phyloP scores from a whole-genome alignment of 2,797 vertebrate genomes.

The Rhinatrema bivittatum region DNA sequence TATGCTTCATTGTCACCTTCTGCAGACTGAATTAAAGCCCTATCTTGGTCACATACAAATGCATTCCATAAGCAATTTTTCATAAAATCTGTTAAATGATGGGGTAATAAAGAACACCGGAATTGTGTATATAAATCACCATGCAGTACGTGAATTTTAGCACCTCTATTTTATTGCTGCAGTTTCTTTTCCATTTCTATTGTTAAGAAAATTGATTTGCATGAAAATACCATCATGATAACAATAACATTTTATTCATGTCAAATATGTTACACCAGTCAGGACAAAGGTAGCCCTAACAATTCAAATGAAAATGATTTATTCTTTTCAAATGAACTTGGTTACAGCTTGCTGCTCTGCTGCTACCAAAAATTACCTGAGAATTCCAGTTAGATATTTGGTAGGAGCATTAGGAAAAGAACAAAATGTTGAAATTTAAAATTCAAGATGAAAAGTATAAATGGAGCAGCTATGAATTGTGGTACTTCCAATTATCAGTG shows the following conservation, averaged over 20 bases:
- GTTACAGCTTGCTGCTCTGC: neutral
- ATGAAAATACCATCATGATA: conserved; percentile 6
- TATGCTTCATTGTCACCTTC: conserved; percentile 11
- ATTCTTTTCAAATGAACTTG: neutral
- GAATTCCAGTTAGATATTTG: neutral
- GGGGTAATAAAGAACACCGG: conserved; percentile 18
- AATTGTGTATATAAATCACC: conserved; percentile 8
- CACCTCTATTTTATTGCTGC: neutral
- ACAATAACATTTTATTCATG: neutral
- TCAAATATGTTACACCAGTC: neutral
- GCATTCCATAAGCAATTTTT: conserved; percentile 17
- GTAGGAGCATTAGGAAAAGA: neutral
- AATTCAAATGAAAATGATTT: neutral
- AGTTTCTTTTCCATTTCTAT: neutral
- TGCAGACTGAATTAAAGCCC: conserved; percentile 15
- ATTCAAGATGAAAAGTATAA: neutral
- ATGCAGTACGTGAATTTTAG: conserved; percentile 10
- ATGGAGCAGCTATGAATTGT: neutral
- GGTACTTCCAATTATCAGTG: neutral
- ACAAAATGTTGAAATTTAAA: neutral
- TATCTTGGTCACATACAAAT: conserved; percentile 31
- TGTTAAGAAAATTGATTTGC: conserved; percentile 5
- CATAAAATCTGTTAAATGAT: conserved; percentile 18
- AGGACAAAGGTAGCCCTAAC: neutral
- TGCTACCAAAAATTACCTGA: neutral